Percentiles rank a stretch among this genome's conserved stretches.
These are phyloP conservation scores for Amphipoea oculea DNA, from an alignment of 2,888 invertebrate genomes.

Conservation along the genomic window DNA sequence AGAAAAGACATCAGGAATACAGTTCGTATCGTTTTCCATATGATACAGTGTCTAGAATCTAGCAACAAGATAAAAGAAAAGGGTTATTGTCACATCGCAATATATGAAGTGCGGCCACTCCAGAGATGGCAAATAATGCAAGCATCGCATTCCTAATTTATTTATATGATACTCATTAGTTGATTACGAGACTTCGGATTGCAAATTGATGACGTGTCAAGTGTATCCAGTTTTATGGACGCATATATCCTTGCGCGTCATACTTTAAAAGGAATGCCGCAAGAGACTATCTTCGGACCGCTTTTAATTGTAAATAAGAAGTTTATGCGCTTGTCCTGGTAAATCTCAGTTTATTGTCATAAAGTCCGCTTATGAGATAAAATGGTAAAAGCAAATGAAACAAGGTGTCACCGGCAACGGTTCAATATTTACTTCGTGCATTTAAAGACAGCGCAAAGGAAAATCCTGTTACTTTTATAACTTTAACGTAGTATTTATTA, in stretches of 20 bases:
- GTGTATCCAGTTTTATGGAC: conserved; percentile 56
- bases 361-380: conserved; percentile 18
- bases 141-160: conserved; percentile 36
- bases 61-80: conserved; percentile 32
- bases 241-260: conserved; percentile 36
- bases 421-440: conserved; percentile 31
- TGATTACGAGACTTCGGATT: conserved; percentile 39
- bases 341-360: conserved; percentile 51
- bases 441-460: conserved; percentile 19
- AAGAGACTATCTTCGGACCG: conserved; percentile 37
- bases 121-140: conserved; percentile 27
- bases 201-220: conserved; percentile 51
- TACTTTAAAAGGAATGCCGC: conserved; percentile 48
- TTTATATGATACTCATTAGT: conserved; percentile 41
- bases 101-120: not conserved
- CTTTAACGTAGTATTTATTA: not conserved
- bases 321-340: conserved; percentile 47
- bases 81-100: conserved; percentile 26
- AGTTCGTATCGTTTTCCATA: not conserved
- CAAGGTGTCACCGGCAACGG: conserved; percentile 10
- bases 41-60: conserved; percentile 26
- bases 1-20: conserved; percentile 4
- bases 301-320: conserved; percentile 47
- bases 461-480: not conserved
- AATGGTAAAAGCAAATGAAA: conserved; percentile 21